A percentile compares a stretch with the other conserved stretches of the same genome.
Evolutionary conservation across 2,113 vertebrate genomes (phyloP).

Genomic region (Cygnus buccinator): DNA sequence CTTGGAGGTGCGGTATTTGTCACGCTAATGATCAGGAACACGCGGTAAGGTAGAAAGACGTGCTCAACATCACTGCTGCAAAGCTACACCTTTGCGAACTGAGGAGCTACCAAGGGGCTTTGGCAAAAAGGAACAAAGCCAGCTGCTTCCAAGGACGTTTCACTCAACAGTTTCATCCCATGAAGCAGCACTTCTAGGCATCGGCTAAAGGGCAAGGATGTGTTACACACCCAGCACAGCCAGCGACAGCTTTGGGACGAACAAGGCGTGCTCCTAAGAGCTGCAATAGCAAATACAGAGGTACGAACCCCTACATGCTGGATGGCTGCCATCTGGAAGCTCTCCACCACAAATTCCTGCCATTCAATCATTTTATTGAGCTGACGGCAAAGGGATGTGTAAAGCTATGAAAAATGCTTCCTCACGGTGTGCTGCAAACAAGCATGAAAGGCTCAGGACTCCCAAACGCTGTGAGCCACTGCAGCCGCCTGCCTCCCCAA

Average conservation of each 20-base stretch:
- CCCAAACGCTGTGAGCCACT: fast-evolving
- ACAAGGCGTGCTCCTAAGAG: not conserved
- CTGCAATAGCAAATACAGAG: not conserved
- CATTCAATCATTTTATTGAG: not conserved
- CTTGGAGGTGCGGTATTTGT: fast-evolving
- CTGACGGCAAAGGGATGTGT: not conserved
- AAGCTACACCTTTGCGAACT: not conserved
- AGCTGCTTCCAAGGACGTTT: not conserved
- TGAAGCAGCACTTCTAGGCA: not conserved
- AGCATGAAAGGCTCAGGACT: fast-evolving
- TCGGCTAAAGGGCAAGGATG: not conserved
- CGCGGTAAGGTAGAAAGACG: fast-evolving
- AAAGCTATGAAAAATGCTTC: not conserved
- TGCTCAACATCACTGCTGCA: not conserved
- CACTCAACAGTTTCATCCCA: fast-evolving
- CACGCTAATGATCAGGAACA: too few relatives aligned
- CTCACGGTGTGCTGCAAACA: fast-evolving
- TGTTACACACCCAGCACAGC: fast-evolving
- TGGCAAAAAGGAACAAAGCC: not conserved
- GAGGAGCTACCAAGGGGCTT: not conserved
- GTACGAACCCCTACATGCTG: not conserved
- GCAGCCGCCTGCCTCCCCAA: not conserved
- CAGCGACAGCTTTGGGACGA: not conserved
- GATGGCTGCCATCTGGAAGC: fast-evolving
- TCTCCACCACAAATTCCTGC: not conserved